These are phyloP conservation scores for Bufotes viridis DNA, from an alignment of 2,797 vertebrate species.

Conservation along the genomic window DNA sequence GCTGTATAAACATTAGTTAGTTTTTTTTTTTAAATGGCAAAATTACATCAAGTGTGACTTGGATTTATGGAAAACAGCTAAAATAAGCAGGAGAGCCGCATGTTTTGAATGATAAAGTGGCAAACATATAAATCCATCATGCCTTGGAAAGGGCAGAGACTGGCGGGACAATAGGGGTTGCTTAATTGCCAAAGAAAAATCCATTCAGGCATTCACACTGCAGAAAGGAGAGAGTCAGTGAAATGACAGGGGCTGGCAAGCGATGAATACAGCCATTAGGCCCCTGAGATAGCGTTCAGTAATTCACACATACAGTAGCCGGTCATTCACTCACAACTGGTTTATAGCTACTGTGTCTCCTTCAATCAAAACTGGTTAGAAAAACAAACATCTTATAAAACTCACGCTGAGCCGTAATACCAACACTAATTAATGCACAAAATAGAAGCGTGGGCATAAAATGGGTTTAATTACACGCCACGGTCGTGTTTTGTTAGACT, in stretches of 20 bases:
- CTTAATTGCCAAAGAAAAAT: slow-evolving; percentile 49
- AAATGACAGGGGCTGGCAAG: slow-evolving; percentile 48
- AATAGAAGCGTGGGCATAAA: slow-evolving; percentile 32
- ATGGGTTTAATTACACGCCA: slow-evolving; percentile 61
- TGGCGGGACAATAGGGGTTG: slow-evolving; percentile 51
- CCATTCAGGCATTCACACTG: slow-evolving; percentile 56
- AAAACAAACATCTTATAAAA: slow-evolving; percentile 64
- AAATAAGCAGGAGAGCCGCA: not conserved
- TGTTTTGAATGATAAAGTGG: slow-evolving; percentile 25
- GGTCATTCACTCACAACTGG: slow-evolving; percentile 60
- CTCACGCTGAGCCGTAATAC: slow-evolving; percentile 61
- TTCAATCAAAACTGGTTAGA: slow-evolving; percentile 65
- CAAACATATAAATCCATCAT: slow-evolving; percentile 51
- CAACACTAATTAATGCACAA: slow-evolving; percentile 63
- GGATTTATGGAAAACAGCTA: not conserved
- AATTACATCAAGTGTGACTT: not conserved
- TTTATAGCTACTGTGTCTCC: slow-evolving; percentile 59
- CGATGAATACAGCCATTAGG: slow-evolving; percentile 49
- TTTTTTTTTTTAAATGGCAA: not conserved
- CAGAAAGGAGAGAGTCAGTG: slow-evolving; percentile 24
- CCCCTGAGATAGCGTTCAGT: slow-evolving; percentile 44
- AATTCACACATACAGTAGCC: slow-evolving; percentile 57
- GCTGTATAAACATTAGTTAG: not conserved
- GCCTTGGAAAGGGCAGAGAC: slow-evolving; percentile 23
- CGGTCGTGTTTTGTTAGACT: slow-evolving; percentile 37